phyloP scores from a whole-genome alignment of 2,797 vertebrate genomes.

The Argentina silus region DNA sequence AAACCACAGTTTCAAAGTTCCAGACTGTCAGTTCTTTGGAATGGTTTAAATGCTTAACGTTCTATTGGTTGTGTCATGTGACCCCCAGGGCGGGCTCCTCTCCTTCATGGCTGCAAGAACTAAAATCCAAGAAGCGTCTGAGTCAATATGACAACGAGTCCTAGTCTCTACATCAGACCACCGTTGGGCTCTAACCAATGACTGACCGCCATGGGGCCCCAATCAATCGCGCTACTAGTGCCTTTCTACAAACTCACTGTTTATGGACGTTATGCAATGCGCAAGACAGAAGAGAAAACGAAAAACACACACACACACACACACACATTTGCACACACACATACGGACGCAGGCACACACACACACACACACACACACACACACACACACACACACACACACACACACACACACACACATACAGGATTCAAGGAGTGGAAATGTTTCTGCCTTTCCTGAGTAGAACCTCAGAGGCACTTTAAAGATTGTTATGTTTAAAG shows the following conservation, averaged over 20 bases:
- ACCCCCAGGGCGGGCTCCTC: slow-evolving; percentile 73
- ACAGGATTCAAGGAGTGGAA: neutral
- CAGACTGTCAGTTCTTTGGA: neutral
- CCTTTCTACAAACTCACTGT: slow-evolving; percentile 1
- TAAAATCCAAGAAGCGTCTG: slow-evolving; percentile 89
- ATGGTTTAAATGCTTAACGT: too few relatives aligned
- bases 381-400: neutral
- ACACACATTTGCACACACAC: neutral
- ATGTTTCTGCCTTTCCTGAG: neutral
- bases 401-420: neutral
- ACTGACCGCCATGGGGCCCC: too few relatives aligned
- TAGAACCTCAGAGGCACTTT: too few relatives aligned
- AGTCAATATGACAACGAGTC: slow-evolving; percentile 83
- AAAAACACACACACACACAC: neutral
- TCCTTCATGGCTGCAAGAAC: slow-evolving; percentile 90
- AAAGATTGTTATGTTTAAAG: too few relatives aligned
- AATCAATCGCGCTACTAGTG: neutral
- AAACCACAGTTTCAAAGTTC: neutral
- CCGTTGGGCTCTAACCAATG: slow-evolving; percentile 1
- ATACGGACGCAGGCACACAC: neutral
- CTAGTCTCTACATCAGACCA: slow-evolving; percentile 52
- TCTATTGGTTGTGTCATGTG: slow-evolving; percentile 28
- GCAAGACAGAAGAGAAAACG: neutral
- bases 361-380: too few relatives aligned
- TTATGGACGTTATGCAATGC: neutral